These are phyloP conservation scores for Petrosia ficiformis DNA, from an alignment of 37 sponge, comb jelly and placozoan species.

Conservation along the genomic window DNA sequence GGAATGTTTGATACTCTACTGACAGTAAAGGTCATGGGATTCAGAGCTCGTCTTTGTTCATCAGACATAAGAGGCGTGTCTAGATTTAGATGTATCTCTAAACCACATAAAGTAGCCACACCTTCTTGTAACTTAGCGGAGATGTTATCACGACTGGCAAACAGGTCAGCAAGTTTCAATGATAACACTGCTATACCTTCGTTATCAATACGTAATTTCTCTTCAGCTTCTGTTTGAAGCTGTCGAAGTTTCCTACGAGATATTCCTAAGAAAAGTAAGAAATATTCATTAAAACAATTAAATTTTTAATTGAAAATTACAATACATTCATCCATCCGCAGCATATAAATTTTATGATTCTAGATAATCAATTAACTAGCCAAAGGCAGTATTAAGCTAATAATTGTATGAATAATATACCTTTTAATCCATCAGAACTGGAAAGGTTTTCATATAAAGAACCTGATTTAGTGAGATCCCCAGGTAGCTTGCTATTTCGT, in stretches of 20 bases:
- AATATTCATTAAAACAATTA: too few relatives aligned
- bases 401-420: too few relatives aligned
- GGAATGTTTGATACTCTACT: constrained; percentile 57
- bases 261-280: neutral
- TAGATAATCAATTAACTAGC: too few relatives aligned
- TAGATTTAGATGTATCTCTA: constrained; percentile 43
- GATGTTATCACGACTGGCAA: constrained; percentile 25
- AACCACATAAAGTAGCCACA: constrained; percentile 12
- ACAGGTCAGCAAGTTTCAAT: constrained; percentile 62
- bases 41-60: constrained; percentile 46
- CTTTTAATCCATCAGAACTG: too few relatives aligned
- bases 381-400: too few relatives aligned
- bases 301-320: too few relatives aligned
- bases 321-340: too few relatives aligned
- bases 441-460: too few relatives aligned
- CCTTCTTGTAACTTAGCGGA: constrained; percentile 3
- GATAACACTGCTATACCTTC: constrained; percentile 50
- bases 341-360: too few relatives aligned
- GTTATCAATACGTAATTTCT: constrained; percentile 20
- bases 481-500: too few relatives aligned
- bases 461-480: too few relatives aligned
- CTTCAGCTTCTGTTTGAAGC: constrained; percentile 9
- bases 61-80: constrained; percentile 67
- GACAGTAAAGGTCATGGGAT: constrained; percentile 76
- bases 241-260: neutral